Base-by-base conservation (phyloP, 2,113 vertebrate species). In the Psophia crepitans region DNA sequence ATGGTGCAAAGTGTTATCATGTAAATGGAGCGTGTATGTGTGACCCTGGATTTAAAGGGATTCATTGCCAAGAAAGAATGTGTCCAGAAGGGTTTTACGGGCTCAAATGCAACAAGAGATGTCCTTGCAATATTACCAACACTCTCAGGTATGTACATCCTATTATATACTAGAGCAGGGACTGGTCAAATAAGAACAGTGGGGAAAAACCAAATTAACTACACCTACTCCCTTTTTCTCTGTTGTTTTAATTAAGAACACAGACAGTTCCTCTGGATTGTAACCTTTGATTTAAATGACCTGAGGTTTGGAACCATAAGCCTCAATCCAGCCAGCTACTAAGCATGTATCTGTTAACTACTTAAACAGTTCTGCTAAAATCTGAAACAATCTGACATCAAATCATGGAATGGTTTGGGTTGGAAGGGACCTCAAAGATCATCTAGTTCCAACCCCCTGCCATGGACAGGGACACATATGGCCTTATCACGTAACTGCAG, bases 1-100 rank as follows among this genome's bases (percentile, higher is more conserved):
- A 99, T 4, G 98, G 99, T 27, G 99, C 99, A 28, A 99, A 98
- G 97, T 99, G 99, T 93, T 99, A 99, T 6, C 99, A 99, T 26
- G 98, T 99, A 96, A 99, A 98, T 0, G 99, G 99, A 1, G 99
- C 98, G 1, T 99, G 99, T 41, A 95, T 99, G 83, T 99, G 99
- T 56, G 99, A 99, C 64, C 99, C 98, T 0, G 99, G 99, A 54
- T 99, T 99, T 97, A 99, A 99, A 97, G 99, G 99, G 7, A 98
- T 98, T 2, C 98, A 98, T 94, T 99, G 99, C 97, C 99, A 99
- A 89, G 99, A 99, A 53, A 98, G 99, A 20, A 99, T 99, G 95
- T 99, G 99, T 79, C 99, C 99, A 0, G 98, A 98, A 37, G 99
- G 99, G 12, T 93, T 99, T 37, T 99, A 99, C 4, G 99, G 99